Evolutionary conservation across 2,797 vertebrate species (phyloP), one percentile per base, ranked within the genome.

Genomic region (Tokudaia tokunoshimensis): DNA sequence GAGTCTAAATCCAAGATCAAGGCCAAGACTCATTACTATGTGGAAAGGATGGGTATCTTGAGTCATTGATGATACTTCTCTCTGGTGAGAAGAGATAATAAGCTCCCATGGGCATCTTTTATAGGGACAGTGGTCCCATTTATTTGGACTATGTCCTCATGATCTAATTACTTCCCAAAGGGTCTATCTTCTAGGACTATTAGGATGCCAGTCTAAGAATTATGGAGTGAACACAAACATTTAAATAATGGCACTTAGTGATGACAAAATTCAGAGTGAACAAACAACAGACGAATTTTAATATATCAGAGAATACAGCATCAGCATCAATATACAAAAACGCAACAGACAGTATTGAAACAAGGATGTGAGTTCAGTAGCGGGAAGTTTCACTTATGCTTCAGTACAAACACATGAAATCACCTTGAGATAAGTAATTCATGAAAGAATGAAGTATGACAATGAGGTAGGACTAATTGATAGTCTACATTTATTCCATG

Each of bases 21-120:
- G n/a, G 24, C 1, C 20, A 11, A 89, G n/a, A 83, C 34, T 65
- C 37, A 80, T 74, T 72, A 22, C 1, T 72, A 17, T 1, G 7
- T 72, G 55, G 29, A 7, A 44, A 74, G n/a, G 19, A 52, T 29
- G 24, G 15, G 63, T 76, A 57, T 55, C 67, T 37, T 63, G 55
- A 57, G 63, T 72, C 47, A 47, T 20, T 26, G 67, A 57, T 57
- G 67, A 65, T 14, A 57, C 50, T 31, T 41, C n/a, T 76, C 87
- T 78, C 44, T 22, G 24, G 70, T 52, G 74, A 31, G 26, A 31
- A 65, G 10, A 22, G 47, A 67, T 92, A 94, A 90, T 52, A 70
- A 94, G 93, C 4, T 94, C 93, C 85, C 80, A 22, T 34, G 90
- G 74, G 93, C 14, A 50, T 74, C 72, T 83, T 94, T 83, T 84